phyloP scores from a whole-genome alignment of 2,797 vertebrate genomes.

The Leptoclinus maculatus region DNA sequence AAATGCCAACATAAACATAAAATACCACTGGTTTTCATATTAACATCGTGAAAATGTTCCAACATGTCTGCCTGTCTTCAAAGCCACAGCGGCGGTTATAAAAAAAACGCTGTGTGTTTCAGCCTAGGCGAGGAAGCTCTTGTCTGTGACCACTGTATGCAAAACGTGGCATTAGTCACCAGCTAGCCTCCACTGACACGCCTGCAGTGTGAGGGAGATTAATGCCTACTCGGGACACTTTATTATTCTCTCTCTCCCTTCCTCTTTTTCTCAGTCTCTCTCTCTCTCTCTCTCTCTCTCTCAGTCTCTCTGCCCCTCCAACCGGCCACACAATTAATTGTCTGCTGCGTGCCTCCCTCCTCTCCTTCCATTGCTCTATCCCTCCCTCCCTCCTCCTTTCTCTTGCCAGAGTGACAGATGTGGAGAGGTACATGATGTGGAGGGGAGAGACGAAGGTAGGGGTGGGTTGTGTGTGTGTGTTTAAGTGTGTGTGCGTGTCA shows the following conservation, averaged over 20 bases:
- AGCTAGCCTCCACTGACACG: slow-evolving; percentile 94
- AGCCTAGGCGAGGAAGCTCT: slow-evolving; percentile 83
- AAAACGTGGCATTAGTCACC: slow-evolving; percentile 99
- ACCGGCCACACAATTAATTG: slow-evolving; percentile 98
- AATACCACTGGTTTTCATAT: slow-evolving; percentile 35
- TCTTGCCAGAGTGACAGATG: slow-evolving; percentile 90
- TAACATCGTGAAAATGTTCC: slow-evolving; percentile 28
- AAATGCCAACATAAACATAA: background rate
- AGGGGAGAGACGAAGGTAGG: slow-evolving; percentile 39
- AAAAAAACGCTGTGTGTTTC: slow-evolving; percentile 44
- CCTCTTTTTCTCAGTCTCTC: slow-evolving; percentile 85
- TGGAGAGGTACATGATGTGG: slow-evolving; percentile 60
- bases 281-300: slow-evolving; percentile 88
- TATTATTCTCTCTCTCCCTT: slow-evolving; percentile 98
- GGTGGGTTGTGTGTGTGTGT: slow-evolving; percentile 26
- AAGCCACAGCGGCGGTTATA: slow-evolving; percentile 34
- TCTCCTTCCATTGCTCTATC: slow-evolving; percentile 55
- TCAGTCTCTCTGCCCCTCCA: slow-evolving; percentile 87
- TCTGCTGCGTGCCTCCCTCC: slow-evolving; percentile 81
- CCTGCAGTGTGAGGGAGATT: slow-evolving; percentile 99
- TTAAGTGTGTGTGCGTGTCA: slow-evolving; percentile 40
- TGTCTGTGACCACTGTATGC: slow-evolving; percentile 98
- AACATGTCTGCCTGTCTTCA: slow-evolving; percentile 28
- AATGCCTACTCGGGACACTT: slow-evolving; percentile 95
- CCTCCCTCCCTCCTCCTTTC: slow-evolving; percentile 66